phyloP scores from a whole-genome alignment of 2,888 invertebrate genomes.

The Drosophila falleni region DNA sequence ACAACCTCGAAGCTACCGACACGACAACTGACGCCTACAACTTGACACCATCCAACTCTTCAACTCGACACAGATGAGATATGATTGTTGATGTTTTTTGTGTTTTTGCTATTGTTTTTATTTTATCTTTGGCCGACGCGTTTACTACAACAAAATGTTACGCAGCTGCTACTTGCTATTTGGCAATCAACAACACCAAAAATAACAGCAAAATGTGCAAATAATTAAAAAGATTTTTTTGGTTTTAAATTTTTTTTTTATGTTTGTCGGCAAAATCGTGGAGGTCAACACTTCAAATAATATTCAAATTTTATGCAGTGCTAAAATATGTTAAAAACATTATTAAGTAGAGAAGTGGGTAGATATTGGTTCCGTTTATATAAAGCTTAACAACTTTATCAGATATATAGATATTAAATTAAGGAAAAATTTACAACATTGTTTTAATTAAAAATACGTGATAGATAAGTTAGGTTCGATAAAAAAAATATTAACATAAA shows the following conservation, averaged over 20 bases:
- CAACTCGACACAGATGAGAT: conserved; percentile 42
- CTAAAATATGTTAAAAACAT: conserved; percentile 9
- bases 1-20: conserved; percentile 48
- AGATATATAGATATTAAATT: too few species aligned
- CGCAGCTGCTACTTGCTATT: conserved; percentile 54
- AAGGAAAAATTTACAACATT: too few species aligned
- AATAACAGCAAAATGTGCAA: conserved; percentile 59
- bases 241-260: conserved; percentile 1
- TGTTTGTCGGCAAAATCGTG: conserved; percentile 36
- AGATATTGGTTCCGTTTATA: not conserved
- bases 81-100: conserved; percentile 44
- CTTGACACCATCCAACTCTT: conserved; percentile 40
- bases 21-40: conserved; percentile 66
- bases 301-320: conserved; percentile 23
- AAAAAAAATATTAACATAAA: too few species aligned
- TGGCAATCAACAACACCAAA: conserved; percentile 45
- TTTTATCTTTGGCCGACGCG: conserved; percentile 48
- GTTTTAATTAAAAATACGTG: too few species aligned
- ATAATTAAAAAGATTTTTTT: conserved; percentile 59
- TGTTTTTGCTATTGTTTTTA: conserved; percentile 24
- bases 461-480: too few species aligned
- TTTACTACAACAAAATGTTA: conserved; percentile 58
- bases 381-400: not conserved
- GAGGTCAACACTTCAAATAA: conserved; percentile 30
- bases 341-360: not conserved